Base-by-base conservation (phyloP, 2,888 invertebrate genomes). In the Pristionchus mayeri region DNA sequence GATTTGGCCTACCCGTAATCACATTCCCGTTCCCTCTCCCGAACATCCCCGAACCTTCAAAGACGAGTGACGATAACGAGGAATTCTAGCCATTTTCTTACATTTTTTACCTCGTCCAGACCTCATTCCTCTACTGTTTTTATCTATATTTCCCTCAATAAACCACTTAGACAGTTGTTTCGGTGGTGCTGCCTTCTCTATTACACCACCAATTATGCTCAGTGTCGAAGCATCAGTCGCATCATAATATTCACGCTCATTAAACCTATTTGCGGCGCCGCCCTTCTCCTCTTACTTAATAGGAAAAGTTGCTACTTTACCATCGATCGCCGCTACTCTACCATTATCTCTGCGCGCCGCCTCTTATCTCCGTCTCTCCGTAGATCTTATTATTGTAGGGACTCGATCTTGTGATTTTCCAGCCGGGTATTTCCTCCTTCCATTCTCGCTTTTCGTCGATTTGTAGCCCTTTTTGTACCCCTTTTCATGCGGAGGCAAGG, bases 401-500 rank as follows among this genome's bases (percentile, higher is more conserved):
- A 21, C 30, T 34, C 57, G 30, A 60, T 37, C 67, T 27, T 37
- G 37, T 34, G 37, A 6, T 67, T 67, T 37, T 37, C 37, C 6
- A 2, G n/a, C n/a, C n/a, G n/a, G n/a, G n/a, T 21, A 71, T 48
- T 76, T 50, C 50, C 76, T 76, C 30, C 27, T 34, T 27, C 34
- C 30, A 18, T 24, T 57, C 34, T 30, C 37, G 4, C 48, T 76
- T 40, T 3, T 30, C 24, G 30, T 76, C 48, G 30, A 18, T 76
- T 71, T 71, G 71, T 71, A 71, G 71, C 24, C 24, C n/a, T 3
- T 2, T 2, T 60, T 60, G n/a, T 83, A 81, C 78, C 78, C 50
- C 80, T 84, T 48, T 81, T 79, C 63, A 83, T 44, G 79, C 44
- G 67, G 63, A n/a, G 67, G 67, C 79, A 86, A 85, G 83, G 83